Base-by-base conservation (phyloP, 35 echinoderm and acorn worm species). In the Heliocidaris tuberculata region DNA sequence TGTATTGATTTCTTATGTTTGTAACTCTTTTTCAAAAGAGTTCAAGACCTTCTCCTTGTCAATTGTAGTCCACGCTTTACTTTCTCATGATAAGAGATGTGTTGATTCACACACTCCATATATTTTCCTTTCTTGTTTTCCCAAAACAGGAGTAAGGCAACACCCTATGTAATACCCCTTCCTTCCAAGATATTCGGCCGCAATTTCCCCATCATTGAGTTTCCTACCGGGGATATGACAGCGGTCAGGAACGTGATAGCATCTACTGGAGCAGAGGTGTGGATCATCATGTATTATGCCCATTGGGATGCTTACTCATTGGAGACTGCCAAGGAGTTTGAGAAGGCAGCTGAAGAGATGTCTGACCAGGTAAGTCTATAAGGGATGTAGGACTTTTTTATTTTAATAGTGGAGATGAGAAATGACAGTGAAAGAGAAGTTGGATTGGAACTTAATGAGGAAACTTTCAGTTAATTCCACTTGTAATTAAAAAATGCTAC, bases 211-310 rank as follows among this genome's bases (percentile, higher is more conserved):
- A 95, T 99, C 42, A 59, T 48, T 31, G 98, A 99, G 17, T 99
- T 96, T 56, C 27, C 94, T n/a, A 71, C 95, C 30, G 98, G 98
- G 16, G 94, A 97, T 60, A 93, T 99, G 86, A 32, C 86, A 30
- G 92, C 49, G 15, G 97, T 95, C 13, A 47, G 92, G 88, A 92
- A 94, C n/a, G 93, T 92, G n/a, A 87, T 99, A 30, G 94, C 94
- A 47, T 30, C 93, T 17, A 54, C 86, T 29, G 94, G 61, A 50
- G 87, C 95, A 7, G 98, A 99, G 13, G 94, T 96, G 24, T 97
- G 85, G 93, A 86, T 99, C 78, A 96, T 97, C 24, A 97, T 99
- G 98, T 99, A 97, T 94, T 99, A 99, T 95, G 98, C 98, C 32
- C 98, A 97, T 70, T 99, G 98, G 98, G 98, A 99, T 95, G 96